Conservation (phyloP, 2,888 invertebrate genomes). For the Phalera bucephala region DNA sequence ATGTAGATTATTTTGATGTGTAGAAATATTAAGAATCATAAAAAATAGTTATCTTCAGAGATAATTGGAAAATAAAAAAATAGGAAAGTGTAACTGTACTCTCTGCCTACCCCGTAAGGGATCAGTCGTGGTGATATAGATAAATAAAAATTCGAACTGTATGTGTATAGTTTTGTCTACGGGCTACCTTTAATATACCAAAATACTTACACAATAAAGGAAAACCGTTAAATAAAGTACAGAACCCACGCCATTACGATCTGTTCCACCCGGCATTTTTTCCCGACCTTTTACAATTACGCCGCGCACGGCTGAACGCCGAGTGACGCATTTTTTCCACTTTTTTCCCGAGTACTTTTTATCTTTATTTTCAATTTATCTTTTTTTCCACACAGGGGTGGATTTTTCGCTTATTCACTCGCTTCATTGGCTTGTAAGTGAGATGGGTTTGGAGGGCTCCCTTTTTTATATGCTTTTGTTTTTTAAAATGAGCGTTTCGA, state of each 20-base stretch:
- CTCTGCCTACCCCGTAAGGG: no score
- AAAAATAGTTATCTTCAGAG: no score
- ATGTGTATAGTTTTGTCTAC: no score
- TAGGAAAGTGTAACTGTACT: no score
- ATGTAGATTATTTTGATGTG: no score
- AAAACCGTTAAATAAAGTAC: no score
- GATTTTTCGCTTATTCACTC: conserved; percentile 81
- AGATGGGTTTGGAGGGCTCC: conserved; percentile 58
- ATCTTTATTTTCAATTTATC: conserved; percentile 63
- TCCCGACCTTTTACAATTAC: conserved; percentile 70
- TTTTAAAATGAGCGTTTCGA: conserved; percentile 43
- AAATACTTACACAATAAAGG: no score
- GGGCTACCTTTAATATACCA: no score
- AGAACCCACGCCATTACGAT: conserved; percentile 2
- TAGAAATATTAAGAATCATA: no score
- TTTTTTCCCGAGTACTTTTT: conserved; percentile 38
- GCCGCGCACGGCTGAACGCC: conserved; percentile 62
- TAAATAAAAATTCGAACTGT: no score
- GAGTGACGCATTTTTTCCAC: conserved; percentile 61
- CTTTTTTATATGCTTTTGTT: conserved; percentile 51
- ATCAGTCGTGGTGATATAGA: no score
- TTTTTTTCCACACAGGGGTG: conserved; percentile 74
- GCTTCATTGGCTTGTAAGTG: conserved; percentile 82
- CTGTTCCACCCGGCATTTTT: conserved; percentile 50
- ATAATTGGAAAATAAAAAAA: no score